These are phyloP conservation scores for Polia nebulosa DNA, from an alignment of 2,888 invertebrate genomes.

Conservation along the genomic window DNA sequence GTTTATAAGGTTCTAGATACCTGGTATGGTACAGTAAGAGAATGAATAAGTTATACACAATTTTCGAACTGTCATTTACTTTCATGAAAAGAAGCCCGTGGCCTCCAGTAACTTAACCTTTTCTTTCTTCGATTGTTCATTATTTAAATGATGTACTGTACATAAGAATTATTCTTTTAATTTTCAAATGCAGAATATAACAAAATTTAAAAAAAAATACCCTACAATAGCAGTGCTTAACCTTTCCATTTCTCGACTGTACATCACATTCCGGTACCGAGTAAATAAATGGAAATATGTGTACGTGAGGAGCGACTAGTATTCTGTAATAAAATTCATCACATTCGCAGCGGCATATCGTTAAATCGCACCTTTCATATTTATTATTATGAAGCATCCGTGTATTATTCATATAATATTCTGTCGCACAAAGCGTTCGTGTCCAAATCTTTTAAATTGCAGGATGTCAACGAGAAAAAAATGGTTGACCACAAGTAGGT, in stretches of 20 bases:
- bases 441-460: conserved; percentile 44
- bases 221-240: too few relatives aligned
- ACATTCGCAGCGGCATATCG: conserved; percentile 55
- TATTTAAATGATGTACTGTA: too few relatives aligned
- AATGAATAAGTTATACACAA: neutral
- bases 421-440: conserved; percentile 47
- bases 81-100: too few relatives aligned
- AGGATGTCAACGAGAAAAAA: conserved; percentile 42
- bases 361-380: conserved; percentile 60
- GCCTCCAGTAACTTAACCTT: too few relatives aligned
- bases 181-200: too few relatives aligned
- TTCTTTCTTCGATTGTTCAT: too few relatives aligned
- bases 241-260: neutral
- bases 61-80: too few relatives aligned
- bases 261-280: conserved; percentile 22
- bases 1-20: conserved; percentile 3
- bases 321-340: conserved; percentile 63
- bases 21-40: neutral
- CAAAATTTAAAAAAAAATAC: too few relatives aligned
- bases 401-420: conserved; percentile 57
- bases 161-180: too few relatives aligned
- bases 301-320: conserved; percentile 47
- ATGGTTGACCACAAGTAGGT: conserved; percentile 28
- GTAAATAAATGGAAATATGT: conserved; percentile 52
- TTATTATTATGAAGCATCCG: conserved; percentile 60